Evolutionary conservation across 2,888 invertebrate species (phyloP), one percentile per base, ranked within the genome.

Genomic region (Plemyria rubiginata): DNA sequence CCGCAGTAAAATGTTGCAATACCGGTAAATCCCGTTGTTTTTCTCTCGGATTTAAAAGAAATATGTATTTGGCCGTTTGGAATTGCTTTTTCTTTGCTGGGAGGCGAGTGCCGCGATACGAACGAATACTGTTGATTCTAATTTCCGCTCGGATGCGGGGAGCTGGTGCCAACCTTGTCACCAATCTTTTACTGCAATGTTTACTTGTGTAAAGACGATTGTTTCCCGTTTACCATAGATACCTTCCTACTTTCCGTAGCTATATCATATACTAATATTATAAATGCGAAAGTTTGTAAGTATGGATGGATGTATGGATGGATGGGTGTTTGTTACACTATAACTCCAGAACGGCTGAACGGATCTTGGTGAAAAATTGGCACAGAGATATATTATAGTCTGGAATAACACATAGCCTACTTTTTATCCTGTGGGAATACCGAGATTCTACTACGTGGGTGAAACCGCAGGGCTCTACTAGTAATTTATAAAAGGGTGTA

Each of bases 1-100:
- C 80, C 75, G 81, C 82, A 82, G 82, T 90, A 89, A 88, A 90
- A 87, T 83, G 86, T 87, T 87, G 86, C 87, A 85, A 86, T 89
- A 87, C 85, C 82, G 85, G 81, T 80, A 84, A 87, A 87, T 84
- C 82, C 80, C 75, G 78, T 83, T 85, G 83, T 82, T 85, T 85
- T 85, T 84, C 80, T 79, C 65, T 80, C 70, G 76, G 78, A 82
- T 85, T 82, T 82, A 76, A 69, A 80, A 78, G 77, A 77, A 75
- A 84, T 80, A 81, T 81, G 81, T 81, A 77, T 75, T 75, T 65
- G 68, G 70, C 61, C 60, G 63, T 68, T 67, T 70, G 72, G 71
- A 77, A 80, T 77, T 78, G 74, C 74, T 75, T 78, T 77, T 75
- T 70, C 68, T 67, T 68, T 71, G 64, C 68, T 63, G 61, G 46